Conservation (phyloP, 2,888 invertebrate species). For the Iphiclides podalirius region DNA sequence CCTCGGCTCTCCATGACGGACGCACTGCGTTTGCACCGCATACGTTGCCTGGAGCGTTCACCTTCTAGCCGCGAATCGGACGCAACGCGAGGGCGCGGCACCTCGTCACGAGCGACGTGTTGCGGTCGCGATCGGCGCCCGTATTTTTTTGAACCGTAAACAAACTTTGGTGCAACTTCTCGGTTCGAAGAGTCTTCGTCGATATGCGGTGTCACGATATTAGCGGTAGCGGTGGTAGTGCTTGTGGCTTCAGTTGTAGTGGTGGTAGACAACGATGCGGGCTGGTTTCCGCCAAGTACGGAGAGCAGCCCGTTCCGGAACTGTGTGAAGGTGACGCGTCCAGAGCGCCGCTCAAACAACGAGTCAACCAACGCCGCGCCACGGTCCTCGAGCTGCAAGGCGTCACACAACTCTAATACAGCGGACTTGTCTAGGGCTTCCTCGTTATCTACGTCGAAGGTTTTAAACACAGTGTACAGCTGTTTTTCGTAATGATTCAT, state of each 20-base stretch:
- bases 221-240: constrained; percentile 29
- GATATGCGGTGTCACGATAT: constrained; percentile 40
- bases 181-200: constrained; percentile 82
- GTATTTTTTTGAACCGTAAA: constrained; percentile 87
- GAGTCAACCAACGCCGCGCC: constrained; percentile 82
- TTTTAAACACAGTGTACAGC: constrained; percentile 88
- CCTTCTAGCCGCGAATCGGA: constrained; percentile 56
- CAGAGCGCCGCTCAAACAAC: constrained; percentile 74
- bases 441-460: constrained; percentile 85
- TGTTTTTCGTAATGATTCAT: constrained; percentile 91
- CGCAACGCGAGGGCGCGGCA: constrained; percentile 47
- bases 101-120: constrained; percentile 38
- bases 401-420: constrained; percentile 85
- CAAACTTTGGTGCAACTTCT: constrained; percentile 86
- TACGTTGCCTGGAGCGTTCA: constrained; percentile 43
- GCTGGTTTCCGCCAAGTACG: constrained; percentile 81
- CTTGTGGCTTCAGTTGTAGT: constrained; percentile 31
- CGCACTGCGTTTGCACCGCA: constrained; percentile 51
- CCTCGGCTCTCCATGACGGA: constrained; percentile 51
- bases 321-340: constrained; percentile 83
- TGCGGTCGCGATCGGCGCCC: constrained; percentile 85
- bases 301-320: constrained; percentile 88
- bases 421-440: constrained; percentile 85
- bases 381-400: constrained; percentile 88
- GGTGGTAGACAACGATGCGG: constrained; percentile 31